A percentile compares a stretch with the other conserved stretches of the same genome.
These are phyloP conservation scores for Mugil cephalus DNA, from an alignment of 2,113 vertebrate genomes.

Conservation along the genomic window DNA sequence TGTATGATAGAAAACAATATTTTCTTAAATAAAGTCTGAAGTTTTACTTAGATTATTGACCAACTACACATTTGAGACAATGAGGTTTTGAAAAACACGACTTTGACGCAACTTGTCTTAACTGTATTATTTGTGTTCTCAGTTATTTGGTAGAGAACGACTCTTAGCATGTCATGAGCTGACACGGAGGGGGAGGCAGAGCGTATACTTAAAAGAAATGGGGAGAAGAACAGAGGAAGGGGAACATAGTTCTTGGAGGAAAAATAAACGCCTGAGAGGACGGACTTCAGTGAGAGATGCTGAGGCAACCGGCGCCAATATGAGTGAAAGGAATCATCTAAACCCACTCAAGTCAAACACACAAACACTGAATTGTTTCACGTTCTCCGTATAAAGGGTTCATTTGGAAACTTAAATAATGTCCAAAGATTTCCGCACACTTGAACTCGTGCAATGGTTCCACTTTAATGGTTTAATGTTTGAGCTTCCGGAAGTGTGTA, in stretches of 20 bases:
- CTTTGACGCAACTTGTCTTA: too few species aligned
- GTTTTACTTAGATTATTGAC: too few species aligned
- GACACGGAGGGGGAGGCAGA: constrained; percentile 5
- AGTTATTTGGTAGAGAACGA: neutral
- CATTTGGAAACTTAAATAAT: too few species aligned
- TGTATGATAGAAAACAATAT: too few species aligned
- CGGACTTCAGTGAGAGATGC: constrained; percentile 27
- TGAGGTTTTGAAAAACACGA: too few species aligned
- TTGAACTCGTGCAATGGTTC: too few species aligned
- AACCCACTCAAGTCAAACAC: constrained; percentile 33
- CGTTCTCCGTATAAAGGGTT: neutral
- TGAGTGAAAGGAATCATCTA: constrained; percentile 30
- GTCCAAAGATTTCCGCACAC: too few species aligned
- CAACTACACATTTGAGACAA: too few species aligned
- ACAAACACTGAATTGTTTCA: neutral
- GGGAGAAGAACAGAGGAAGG: constrained; percentile 9
- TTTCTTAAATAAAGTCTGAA: too few species aligned
- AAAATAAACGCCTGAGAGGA: constrained; percentile 24
- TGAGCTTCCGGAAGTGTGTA: too few species aligned
- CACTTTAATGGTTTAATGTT: too few species aligned
- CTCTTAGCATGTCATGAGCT: neutral
- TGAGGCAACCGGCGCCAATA: constrained; percentile 28
- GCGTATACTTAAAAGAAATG: neutral
- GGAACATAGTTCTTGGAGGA: neutral
- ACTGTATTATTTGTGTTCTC: too few species aligned